phyloP scores from a whole-genome alignment of 2,113 vertebrate species.

The Syngnathus typhle region DNA sequence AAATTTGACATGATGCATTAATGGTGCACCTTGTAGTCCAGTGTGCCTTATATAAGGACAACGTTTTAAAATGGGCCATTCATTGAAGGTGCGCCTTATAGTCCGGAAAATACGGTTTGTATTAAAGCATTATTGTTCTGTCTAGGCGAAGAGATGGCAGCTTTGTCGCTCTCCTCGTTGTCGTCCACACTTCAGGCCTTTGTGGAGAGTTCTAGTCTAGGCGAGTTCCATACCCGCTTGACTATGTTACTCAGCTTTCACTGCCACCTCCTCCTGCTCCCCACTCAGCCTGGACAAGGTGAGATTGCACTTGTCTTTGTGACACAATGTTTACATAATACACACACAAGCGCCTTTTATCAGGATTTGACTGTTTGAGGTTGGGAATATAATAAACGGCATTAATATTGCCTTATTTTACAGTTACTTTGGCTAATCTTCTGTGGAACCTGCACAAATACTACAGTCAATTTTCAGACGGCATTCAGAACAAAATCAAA shows the following conservation, averaged over 20 bases:
- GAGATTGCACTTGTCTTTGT: slow-evolving; percentile 6
- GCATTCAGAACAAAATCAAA: slow-evolving; percentile 74
- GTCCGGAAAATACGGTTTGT: too few relatives aligned
- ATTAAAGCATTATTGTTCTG: background rate
- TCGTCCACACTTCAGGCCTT: slow-evolving; percentile 84
- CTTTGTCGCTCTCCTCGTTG: slow-evolving; percentile 67
- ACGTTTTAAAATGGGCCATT: too few relatives aligned
- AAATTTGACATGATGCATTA: too few relatives aligned
- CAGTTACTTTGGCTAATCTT: slow-evolving; percentile 81
- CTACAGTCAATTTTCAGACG: slow-evolving; percentile 86
- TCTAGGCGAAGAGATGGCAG: slow-evolving; percentile 43
- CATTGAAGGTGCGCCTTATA: too few relatives aligned
- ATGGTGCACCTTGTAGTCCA: too few relatives aligned
- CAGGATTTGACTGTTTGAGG: background rate
- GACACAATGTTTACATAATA: background rate
- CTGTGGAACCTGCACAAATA: slow-evolving; percentile 93
- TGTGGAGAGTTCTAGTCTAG: slow-evolving; percentile 86
- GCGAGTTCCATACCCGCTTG: slow-evolving; percentile 82
- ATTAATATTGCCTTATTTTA: slow-evolving; percentile 24
- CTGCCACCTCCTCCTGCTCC: slow-evolving; percentile 85
- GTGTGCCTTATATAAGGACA: too few relatives aligned
- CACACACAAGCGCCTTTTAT: background rate
- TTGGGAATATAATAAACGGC: background rate
- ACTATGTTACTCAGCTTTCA: slow-evolving; percentile 85
- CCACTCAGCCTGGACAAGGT: slow-evolving; percentile 78